phyloP scores from a whole-genome alignment of 2,797 vertebrate species.

The Oryzias dopingdopingensis region DNA sequence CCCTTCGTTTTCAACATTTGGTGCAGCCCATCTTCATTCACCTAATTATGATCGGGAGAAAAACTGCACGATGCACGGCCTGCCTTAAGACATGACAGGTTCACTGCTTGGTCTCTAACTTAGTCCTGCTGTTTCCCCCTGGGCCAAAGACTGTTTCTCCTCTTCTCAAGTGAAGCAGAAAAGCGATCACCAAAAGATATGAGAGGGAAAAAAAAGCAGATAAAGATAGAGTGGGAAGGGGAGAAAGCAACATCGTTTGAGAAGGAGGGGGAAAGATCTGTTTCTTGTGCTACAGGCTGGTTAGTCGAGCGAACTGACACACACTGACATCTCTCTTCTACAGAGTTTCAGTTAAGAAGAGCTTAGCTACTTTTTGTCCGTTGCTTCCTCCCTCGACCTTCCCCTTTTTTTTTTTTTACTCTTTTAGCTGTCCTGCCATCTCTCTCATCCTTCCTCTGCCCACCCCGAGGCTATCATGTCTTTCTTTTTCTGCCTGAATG shows the following conservation, averaged over 20 bases:
- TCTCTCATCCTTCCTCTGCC: slow-evolving; percentile 31
- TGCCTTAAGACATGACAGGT: slow-evolving; percentile 57
- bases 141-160: slow-evolving; percentile 59
- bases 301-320: slow-evolving; percentile 72
- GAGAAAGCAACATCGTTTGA: slow-evolving; percentile 43
- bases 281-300: slow-evolving; percentile 70
- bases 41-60: slow-evolving; percentile 53
- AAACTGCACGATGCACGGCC: slow-evolving; percentile 43
- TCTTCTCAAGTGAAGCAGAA: slow-evolving; percentile 65
- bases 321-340: slow-evolving; percentile 75
- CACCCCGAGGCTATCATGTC: slow-evolving; percentile 59
- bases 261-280: slow-evolving; percentile 57
- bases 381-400: slow-evolving; percentile 41
- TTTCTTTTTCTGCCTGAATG: slow-evolving; percentile 72
- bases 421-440: slow-evolving; percentile 26
- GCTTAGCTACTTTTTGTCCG: slow-evolving; percentile 55
- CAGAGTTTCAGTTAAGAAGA: slow-evolving; percentile 62
- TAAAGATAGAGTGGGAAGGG: slow-evolving; percentile 57
- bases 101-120: slow-evolving; percentile 59
- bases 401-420: slow-evolving; percentile 27
- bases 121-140: slow-evolving; percentile 55
- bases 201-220: slow-evolving; percentile 44
- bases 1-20: slow-evolving; percentile 44
- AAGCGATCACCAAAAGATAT: slow-evolving; percentile 64
- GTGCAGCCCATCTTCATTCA: slow-evolving; percentile 42